Evolutionary conservation across 2,113 vertebrate species (phyloP).

Genomic region (Barbus barbus): DNA sequence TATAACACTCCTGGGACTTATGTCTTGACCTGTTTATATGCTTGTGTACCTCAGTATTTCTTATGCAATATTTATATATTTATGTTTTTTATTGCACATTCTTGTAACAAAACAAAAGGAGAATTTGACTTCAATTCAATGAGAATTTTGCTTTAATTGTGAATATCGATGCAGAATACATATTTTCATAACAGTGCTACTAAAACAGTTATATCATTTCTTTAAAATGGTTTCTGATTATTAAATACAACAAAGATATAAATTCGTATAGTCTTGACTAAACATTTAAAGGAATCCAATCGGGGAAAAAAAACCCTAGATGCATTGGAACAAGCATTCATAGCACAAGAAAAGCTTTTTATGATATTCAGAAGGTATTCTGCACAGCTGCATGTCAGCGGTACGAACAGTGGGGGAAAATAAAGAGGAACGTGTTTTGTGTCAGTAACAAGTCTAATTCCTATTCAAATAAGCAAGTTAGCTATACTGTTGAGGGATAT

Average conservation of each 20-base stretch:
- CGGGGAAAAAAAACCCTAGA: neutral
- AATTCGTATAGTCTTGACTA: neutral
- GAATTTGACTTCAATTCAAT: neutral
- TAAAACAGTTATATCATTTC: neutral
- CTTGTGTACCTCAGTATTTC: neutral
- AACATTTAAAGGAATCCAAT: neutral
- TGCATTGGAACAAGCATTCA: neutral
- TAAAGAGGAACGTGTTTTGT: neutral
- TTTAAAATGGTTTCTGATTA: neutral
- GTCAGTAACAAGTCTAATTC: neutral
- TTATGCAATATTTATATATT: slow-evolving; percentile 4
- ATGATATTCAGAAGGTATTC: neutral
- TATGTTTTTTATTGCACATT: slow-evolving; percentile 5
- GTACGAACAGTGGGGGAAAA: neutral
- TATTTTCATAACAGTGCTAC: neutral
- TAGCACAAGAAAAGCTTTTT: neutral
- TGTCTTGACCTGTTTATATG: too few relatives aligned
- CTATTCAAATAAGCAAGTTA: neutral
- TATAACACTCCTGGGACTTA: too few relatives aligned
- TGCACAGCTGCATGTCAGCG: too few relatives aligned
- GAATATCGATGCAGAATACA: neutral
- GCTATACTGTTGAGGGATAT: neutral
- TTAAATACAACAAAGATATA: neutral
- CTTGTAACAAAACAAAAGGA: slow-evolving; percentile 1
- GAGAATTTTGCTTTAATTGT: neutral